phyloP scores from a whole-genome alignment of 2,888 invertebrate species.

The Cantharis rustica region DNA sequence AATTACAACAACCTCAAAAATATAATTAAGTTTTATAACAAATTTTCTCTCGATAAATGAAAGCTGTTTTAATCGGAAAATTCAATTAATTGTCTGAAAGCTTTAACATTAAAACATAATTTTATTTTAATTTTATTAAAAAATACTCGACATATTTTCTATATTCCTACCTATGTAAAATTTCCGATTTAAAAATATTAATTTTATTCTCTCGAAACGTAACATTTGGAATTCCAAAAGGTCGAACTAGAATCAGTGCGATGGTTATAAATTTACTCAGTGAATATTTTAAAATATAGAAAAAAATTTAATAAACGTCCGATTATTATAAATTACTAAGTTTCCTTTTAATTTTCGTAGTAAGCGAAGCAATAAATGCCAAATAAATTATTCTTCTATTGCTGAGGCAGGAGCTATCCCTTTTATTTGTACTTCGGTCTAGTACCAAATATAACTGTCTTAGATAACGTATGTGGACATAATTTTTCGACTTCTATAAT shows the following conservation, averaged over 20 bases:
- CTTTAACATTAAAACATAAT: background rate
- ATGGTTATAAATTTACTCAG: background rate
- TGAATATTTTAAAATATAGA: background rate
- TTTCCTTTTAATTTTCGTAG: constrained; percentile 33
- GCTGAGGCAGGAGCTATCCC: constrained; percentile 18
- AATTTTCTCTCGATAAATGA: background rate
- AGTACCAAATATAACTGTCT: constrained; percentile 20
- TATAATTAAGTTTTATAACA: background rate
- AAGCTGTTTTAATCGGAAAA: background rate
- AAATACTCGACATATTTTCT: background rate
- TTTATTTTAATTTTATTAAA: background rate
- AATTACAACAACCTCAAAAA: background rate
- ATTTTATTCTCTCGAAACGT: background rate
- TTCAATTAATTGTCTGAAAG: background rate
- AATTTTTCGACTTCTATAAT: constrained; percentile 29
- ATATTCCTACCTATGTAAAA: too few species aligned
- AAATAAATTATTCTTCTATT: constrained; percentile 31
- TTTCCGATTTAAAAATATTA: background rate
- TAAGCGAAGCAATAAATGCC: constrained; percentile 24
- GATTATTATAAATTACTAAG: constrained; percentile 20
- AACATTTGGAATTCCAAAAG: background rate
- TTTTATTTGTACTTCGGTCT: constrained; percentile 19
- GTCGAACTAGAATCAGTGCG: background rate
- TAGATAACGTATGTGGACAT: constrained; percentile 30
- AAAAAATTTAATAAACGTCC: constrained; percentile 2